These are phyloP conservation scores for Ganaspis brasiliensis DNA, from an alignment of 2,888 invertebrate species.

Conservation along the genomic window DNA sequence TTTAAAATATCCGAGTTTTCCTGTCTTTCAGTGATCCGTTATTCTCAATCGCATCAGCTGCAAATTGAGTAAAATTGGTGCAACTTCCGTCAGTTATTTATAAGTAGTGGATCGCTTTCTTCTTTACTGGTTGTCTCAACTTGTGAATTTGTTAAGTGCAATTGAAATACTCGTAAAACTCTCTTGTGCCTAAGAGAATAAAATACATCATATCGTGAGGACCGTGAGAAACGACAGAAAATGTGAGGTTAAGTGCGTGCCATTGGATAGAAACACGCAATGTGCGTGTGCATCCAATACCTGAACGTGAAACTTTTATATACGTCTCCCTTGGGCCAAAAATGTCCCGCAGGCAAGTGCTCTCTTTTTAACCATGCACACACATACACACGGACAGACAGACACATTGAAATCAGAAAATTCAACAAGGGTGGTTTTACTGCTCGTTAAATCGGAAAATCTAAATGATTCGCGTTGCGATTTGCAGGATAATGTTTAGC, in stretches of 20 bases:
- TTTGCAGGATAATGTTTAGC: constrained; percentile 7
- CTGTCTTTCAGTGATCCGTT: not conserved
- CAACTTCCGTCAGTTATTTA: constrained; percentile 14
- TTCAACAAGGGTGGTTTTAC: constrained; percentile 16
- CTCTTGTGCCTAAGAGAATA: not conserved
- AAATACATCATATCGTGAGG: not conserved
- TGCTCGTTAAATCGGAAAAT: constrained; percentile 19
- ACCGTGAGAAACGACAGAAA: constrained; percentile 26
- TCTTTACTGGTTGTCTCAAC: not conserved
- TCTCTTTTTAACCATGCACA: too few species aligned
- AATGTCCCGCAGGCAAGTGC: constrained; percentile 25
- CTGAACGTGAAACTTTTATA: not conserved
- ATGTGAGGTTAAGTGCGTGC: constrained; percentile 23
- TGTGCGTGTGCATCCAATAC: constrained; percentile 15
- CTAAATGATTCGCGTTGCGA: constrained; percentile 5
- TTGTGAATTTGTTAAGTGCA: not conserved
- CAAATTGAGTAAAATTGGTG: not conserved
- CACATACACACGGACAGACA: too few species aligned
- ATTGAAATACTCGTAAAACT: not conserved
- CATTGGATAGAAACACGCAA: not conserved
- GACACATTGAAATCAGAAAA: not conserved
- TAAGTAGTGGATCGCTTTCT: not conserved
- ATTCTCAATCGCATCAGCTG: not conserved
- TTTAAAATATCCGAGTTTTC: not conserved
- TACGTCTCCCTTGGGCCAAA: not conserved